Evolutionary conservation across 37 sponge, comb jelly and placozoan genomes (phyloP).

Genomic region (Eunapius fragilis): DNA sequence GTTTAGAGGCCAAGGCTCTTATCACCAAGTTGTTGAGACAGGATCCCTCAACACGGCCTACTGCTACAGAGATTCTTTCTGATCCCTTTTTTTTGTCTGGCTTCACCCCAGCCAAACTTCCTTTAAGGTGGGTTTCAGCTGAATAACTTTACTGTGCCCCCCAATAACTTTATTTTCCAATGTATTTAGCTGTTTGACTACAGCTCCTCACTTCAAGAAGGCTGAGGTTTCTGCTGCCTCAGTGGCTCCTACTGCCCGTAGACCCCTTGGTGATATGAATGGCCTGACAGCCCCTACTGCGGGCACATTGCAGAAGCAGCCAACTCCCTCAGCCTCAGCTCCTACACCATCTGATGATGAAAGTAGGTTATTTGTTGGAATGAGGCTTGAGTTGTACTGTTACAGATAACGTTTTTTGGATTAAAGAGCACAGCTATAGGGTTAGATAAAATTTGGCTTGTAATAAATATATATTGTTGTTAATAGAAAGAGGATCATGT

Average conservation of each 20-base stretch:
- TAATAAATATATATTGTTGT: too few relatives aligned
- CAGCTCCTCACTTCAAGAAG: conserved; percentile 85
- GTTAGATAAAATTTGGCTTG: too few relatives aligned
- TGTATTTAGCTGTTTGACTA: conserved; percentile 61
- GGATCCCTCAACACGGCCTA: conserved; percentile 77
- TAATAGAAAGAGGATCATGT: too few relatives aligned
- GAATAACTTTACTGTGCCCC: not conserved
- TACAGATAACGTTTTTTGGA: too few relatives aligned
- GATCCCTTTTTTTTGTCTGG: conserved; percentile 85
- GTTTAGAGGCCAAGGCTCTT: conserved; percentile 63
- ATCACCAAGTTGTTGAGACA: conserved; percentile 72
- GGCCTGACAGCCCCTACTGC: not conserved
- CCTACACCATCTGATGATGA: conserved; percentile 3
- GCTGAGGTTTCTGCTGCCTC: conserved; percentile 13
- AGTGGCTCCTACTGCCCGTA: conserved; percentile 17
- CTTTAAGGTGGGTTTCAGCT: conserved; percentile 44
- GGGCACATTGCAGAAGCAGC: not conserved
- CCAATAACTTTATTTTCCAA: not conserved
- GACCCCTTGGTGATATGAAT: conserved; percentile 18
- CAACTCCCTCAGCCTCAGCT: not conserved
- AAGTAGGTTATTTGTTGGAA: not conserved
- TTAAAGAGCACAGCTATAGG: too few relatives aligned
- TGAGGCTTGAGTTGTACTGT: too few relatives aligned
- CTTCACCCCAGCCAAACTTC: conserved; percentile 71
- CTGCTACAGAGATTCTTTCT: conserved; percentile 65